Base-by-base conservation (phyloP, 2,888 invertebrate genomes). In the Calephelis perditalis region DNA sequence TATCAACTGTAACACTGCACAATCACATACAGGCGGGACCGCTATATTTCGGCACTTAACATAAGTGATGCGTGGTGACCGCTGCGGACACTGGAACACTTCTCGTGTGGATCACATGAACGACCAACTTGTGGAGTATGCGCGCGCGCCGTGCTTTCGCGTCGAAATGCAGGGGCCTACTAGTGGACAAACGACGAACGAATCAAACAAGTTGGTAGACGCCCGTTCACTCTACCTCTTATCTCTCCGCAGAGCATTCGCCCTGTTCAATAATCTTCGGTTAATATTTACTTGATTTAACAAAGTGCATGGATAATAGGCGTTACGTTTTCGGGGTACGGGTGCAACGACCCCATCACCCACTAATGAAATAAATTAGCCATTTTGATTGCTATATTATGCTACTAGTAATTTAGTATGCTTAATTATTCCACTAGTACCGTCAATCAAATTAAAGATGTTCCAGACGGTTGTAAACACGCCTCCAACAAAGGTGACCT, bases 161-260 rank as follows among this genome's bases (percentile, higher is more conserved):
- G 67, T 64, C 79, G 78, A 77, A 78, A 81, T 82, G 82, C 82
- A 76, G 78, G 78, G 76, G 80, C 81, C 74, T 78, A 90, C 89
- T 88, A 84, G 71, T 62, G 63, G 64, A 44, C 65, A 61, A 65
- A 63, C 26, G 26, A 26, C 3, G 26, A 26, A 26, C 26, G 26
- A 26, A 26, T 26, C 2, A 26, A 26, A 26, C 62, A 63, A 62
- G 63, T 67, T 66, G 64, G 73, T 73, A 71, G 83, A 84, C 83
- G 84, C 84, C 86, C 87, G 86, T 80, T 84, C 84, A 82, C 86
- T 82, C 81, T 82, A 83, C 82, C 83, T 82, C 81, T 88, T 88
- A 87, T 88, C 87, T 83, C 71, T 71, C 77, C 79, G 77, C 79
- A 76, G 75, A 74, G 74, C 76, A 73, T 71, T 77, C 71, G 73